phyloP scores from a whole-genome alignment of 2,888 invertebrate species.

The Harmothoe impar region DNA sequence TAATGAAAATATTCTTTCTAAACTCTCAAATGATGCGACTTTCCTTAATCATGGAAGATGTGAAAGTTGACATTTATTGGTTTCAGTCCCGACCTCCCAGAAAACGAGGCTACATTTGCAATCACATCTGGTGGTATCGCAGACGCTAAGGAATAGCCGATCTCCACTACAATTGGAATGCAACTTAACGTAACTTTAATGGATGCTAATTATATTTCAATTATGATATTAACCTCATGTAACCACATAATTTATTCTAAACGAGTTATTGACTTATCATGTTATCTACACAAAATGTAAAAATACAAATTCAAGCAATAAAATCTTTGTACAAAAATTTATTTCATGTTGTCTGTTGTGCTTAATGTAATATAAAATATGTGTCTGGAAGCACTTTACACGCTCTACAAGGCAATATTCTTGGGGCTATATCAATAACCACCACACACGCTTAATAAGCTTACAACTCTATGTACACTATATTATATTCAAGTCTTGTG shows the following conservation, averaged over 20 bases:
- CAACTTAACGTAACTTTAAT: not conserved
- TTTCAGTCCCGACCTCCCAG: slow-evolving; percentile 90
- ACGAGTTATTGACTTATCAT: not conserved
- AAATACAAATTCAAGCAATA: not conserved
- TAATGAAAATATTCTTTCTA: too few species aligned
- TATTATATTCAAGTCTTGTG: too few species aligned
- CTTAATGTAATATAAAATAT: slow-evolving; percentile 1
- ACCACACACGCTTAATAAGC: too few species aligned
- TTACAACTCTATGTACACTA: too few species aligned
- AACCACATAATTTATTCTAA: not conserved
- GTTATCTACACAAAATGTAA: not conserved
- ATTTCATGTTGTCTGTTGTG: not conserved
- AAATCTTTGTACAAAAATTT: slow-evolving; percentile 16
- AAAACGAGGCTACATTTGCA: slow-evolving; percentile 90
- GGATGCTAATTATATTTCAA: not conserved
- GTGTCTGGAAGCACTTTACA: slow-evolving; percentile 21
- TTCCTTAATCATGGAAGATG: too few species aligned
- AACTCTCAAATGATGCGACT: too few species aligned
- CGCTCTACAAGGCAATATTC: slow-evolving; percentile 10
- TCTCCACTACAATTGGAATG: not conserved
- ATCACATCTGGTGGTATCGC: slow-evolving; percentile 89
- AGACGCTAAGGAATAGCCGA: slow-evolving; percentile 88
- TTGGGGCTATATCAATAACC: not conserved
- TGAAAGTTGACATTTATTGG: too few species aligned
- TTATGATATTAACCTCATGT: not conserved